Evolutionary conservation across 1,140 invertebrate species (phyloP), one percentile per base, ranked within the genome.

Genomic region (Aphelenchoides avenae): DNA sequence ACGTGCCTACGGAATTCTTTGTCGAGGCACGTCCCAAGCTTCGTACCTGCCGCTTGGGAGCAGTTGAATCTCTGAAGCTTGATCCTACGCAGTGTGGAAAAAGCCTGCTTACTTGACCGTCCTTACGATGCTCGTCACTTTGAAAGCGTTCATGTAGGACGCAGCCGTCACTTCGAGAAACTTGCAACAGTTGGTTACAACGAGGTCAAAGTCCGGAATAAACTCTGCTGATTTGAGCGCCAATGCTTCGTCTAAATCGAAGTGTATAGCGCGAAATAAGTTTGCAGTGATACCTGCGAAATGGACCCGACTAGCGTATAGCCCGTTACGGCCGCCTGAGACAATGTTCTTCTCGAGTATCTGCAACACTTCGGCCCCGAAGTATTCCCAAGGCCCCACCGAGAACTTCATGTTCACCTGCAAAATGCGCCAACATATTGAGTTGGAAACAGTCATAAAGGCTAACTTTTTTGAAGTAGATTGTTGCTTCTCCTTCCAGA

Each of bases 351-450:
- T 49, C 33, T 70, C 44, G 30, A 73, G 44, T 20, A 64, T 49
- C 40, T 62, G 42, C 2, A 73, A 34, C 24, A 73, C 47, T 31
- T 53, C 57, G 7, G 44, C 34, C 24, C 70, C 70, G 37, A 73
- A 73, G 11, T 22, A 49, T 33, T 73, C 61, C 70, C 70, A 73
- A 1, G 73, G 52, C 4, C 72, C 70, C 0, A 73, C 70, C 15
- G 52, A 30, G 34, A 73, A 73, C 20, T 62, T 47, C 73, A 73
- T 74, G 11, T 61, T 41, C 13, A 47, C 9, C 27, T 54, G 5
- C 40, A 5, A 7, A 24, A 56, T 27, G 11, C 33, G 13, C 37
- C 30, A 27, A 11, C 37, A 55, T 57, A 18, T 52, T 52, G 24
- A 22, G 5, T 15, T 6, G 29, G 27, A 3, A 22, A 9, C 20